These are phyloP conservation scores for Caenorhabditis afra DNA, from an alignment of 2,888 invertebrate species.

Conservation along the genomic window DNA sequence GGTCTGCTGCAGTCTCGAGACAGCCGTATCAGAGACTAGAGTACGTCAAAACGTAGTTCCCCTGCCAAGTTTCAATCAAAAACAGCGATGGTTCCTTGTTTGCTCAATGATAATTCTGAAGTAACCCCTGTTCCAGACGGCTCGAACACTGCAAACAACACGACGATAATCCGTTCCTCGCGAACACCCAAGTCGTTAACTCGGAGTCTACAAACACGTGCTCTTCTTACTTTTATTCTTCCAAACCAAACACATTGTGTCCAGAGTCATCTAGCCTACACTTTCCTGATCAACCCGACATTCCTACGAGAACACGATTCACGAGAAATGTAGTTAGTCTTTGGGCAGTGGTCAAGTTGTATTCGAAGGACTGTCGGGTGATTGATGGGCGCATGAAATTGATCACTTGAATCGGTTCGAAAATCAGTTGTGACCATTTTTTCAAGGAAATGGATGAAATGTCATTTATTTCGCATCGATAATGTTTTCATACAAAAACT, in stretches of 20 bases:
- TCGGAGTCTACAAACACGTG: conserved; percentile 17
- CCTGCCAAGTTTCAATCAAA: not conserved
- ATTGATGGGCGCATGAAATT: no score
- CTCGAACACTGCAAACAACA: conserved; percentile 27
- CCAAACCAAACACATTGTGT: not conserved
- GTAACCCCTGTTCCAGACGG: conserved; percentile 5
- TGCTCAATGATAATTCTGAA: conserved; percentile 3
- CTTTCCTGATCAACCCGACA: not conserved
- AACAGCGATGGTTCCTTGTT: not conserved
- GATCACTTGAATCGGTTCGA: no score
- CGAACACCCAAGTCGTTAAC: conserved; percentile 35
- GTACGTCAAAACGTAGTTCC: not conserved
- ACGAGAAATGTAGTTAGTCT: no score
- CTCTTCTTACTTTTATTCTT: not conserved
- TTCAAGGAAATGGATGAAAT: no score
- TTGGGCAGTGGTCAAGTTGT: conserved; percentile 1
- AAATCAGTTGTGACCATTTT: no score
- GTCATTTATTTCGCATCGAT: no score
- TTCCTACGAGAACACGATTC: no score
- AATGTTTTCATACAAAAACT: not conserved
- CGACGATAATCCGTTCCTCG: not conserved
- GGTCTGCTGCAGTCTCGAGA: no score
- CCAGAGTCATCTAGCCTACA: conserved; percentile 4
- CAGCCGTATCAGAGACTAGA: not conserved
- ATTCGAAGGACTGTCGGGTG: not conserved